Base-by-base conservation (phyloP, 2,888 invertebrate species). In the Nomada ferruginata region DNA sequence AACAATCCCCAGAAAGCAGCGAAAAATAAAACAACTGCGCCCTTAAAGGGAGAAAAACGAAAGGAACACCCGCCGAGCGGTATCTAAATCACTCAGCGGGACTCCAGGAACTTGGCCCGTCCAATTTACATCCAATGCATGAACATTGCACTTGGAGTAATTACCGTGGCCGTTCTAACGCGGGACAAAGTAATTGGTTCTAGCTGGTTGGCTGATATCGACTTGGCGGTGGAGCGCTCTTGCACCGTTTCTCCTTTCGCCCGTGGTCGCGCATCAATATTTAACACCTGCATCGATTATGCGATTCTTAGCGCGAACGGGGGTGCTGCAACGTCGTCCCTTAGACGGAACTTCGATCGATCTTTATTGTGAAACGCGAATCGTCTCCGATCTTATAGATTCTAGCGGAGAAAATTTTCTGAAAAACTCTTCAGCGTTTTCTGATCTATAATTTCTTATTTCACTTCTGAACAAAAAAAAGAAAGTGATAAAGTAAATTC, bases 101-200 rank as follows among this genome's bases (percentile, higher is more conserved):
- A 42, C 66, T 42, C 20, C 11, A 59, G 44, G 70, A 65, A 59
- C 55, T 68, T 66, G 79, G 63, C 66, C 70, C 79, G 65, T 55
- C 63, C 80, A 72, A 80, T 80, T 80, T 79, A 72, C 80, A 80
- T 79, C 79, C 79, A 71, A 79, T 79, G 79, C 80, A 71, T 71
- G 79, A 72, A 57, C 74, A 75, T 80, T 80, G 75, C 75, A 65
- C 65, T 59, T 44, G 70, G 42, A 50, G 81, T 82, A 82, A 82
- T 82, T 77, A 82, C 81, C 68, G 81, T 59, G 60, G 68, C 64
- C 50, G 69, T 68, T 72, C 65, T 68, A 75, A 80, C 81, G 68
- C 81, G 75, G 64, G 79, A 72, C 65, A 68, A 68, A 66, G 81
- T 70, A 80, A 82, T 79, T 70, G 81, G 80, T 71, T 71, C 70